Evolutionary conservation across 2,113 vertebrate species (phyloP), one percentile per base, ranked within the genome.

Genomic region (Caranx melampygus): DNA sequence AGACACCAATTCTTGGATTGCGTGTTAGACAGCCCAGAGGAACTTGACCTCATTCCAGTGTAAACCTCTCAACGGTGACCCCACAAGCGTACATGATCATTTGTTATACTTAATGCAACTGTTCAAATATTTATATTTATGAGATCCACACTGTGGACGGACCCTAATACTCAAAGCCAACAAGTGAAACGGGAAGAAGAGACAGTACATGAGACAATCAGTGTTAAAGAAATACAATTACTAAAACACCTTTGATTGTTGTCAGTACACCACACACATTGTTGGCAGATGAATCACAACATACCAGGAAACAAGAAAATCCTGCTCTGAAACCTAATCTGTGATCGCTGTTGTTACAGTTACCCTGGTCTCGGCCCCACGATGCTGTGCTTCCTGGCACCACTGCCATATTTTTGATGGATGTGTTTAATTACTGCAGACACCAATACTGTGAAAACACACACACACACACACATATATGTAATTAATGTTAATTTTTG

Each of bases 241-340:
- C 16, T 58, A 7, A 45, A 60, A 70, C 4, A 13, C n/a, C 51
- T 47, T 3, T 21, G 11, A 47, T 47, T 47, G 12, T 37, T 42
- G 7, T 58, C 42, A 13, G 26, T 52, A 16, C 49, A 61, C 20
- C 12, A 8, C 21, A 40, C 59, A 67, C 73, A 88, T 87, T 83
- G 65, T 82, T 89, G 47, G 11, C 1, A 18, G 67, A 31, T 91
- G 84, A 92, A 80, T 91, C 91, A 88, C 60, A n/a, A 58, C 7
- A 1, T 78, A 80, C 37, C 66, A 67, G 60, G 34, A 80, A 87
- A 72, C 62, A 75, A 81, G 45, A 83, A 15, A 74, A 78, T 86
- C 71, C 81, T 54, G 62, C 69, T 45, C 10, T 4, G 40, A 5
- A 81, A 76, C 57, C 78, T 75, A 42, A 72, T 35, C 15, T n/a